A percentile compares a stretch with the other conserved stretches of the same genome.
phyloP scores from a whole-genome alignment of 2,888 invertebrate genomes.

The Drosophila meridionalis region DNA sequence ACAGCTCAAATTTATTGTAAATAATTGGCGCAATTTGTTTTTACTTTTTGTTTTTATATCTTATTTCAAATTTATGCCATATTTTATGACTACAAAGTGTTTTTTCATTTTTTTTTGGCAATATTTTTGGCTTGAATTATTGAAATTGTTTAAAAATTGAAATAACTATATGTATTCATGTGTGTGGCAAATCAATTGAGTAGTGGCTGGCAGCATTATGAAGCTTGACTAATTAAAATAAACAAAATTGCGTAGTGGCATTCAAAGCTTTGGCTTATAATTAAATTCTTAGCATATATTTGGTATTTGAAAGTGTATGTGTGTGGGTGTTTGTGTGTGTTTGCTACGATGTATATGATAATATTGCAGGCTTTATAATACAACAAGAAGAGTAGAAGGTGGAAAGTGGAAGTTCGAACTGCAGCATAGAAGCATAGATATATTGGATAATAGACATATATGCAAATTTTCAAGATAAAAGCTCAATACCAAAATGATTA shows the following conservation, averaged over 20 bases:
- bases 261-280: not conserved
- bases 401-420: not conserved
- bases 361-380: not conserved
- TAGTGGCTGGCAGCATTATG: not conserved
- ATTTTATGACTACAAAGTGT: not conserved
- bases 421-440: too few species aligned
- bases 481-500: too few species aligned
- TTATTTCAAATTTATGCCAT: constrained; percentile 1
- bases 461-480: too few species aligned
- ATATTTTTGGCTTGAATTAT: constrained; percentile 20
- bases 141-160: constrained; percentile 4
- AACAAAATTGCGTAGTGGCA: not conserved
- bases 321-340: not conserved
- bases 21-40: constrained; percentile 33
- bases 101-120: not conserved
- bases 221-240: not conserved
- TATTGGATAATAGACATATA: too few species aligned
- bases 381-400: not conserved
- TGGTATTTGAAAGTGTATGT: not conserved
- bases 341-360: too few species aligned
- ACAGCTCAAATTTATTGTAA: constrained; percentile 50
- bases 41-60: constrained; percentile 12
- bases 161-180: too few species aligned
- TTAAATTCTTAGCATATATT: constrained; percentile 3
- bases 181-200: not conserved